Evolutionary conservation across 2,797 vertebrate genomes (phyloP).

Genomic region (Molossus molossus): DNA sequence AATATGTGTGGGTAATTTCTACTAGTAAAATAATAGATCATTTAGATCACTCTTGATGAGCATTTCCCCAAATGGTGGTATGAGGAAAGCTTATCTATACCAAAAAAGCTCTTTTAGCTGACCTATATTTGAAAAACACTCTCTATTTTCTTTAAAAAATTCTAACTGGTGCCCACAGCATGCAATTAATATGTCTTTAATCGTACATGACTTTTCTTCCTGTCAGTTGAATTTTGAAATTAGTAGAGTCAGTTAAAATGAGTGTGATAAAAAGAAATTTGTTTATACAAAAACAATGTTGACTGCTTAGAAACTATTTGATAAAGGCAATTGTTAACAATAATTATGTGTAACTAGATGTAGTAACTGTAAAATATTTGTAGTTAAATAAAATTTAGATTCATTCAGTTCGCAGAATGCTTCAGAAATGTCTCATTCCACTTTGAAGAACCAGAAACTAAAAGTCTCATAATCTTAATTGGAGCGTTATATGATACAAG

Average conservation of each 20-base stretch:
- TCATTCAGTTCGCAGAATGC: neutral
- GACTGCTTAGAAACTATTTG: neutral
- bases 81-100: neutral
- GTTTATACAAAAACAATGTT: neutral
- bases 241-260: neutral
- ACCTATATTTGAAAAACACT: neutral
- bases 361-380: constrained; percentile 4
- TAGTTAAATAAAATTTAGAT: constrained; percentile 39
- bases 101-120: neutral
- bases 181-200: neutral
- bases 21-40: neutral
- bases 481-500: neutral
- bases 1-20: neutral
- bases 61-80: neutral
- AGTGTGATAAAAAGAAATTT: neutral
- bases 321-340: neutral
- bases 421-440: neutral
- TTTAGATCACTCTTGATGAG: neutral
- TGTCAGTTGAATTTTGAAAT: constrained; percentile 18
- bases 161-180: neutral
- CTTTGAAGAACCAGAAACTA: neutral
- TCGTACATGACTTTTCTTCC: neutral
- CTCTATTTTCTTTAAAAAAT: constrained; percentile 33
- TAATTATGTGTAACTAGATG: neutral
- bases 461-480: neutral